Evolutionary conservation across 2,113 vertebrate genomes (phyloP).

Genomic region (Cyphomyrus plagiostoma): DNA sequence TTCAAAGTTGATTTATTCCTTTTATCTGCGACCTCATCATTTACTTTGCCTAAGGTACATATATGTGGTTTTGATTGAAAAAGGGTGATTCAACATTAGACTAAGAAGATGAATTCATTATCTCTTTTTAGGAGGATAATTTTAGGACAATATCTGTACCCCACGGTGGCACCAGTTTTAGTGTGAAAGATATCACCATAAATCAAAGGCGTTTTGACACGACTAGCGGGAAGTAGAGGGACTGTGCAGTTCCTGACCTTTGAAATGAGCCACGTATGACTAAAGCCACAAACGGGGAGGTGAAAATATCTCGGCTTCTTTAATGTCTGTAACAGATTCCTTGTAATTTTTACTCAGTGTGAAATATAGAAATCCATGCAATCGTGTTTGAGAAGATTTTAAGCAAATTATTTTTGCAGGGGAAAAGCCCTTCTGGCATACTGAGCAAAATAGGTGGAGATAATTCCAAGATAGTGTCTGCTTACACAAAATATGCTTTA

Average conservation of each 20-base stretch:
- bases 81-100: not conserved
- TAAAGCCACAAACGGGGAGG: not conserved
- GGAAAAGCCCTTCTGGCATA: conserved; percentile 10
- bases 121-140: not conserved
- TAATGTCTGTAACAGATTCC: conserved; percentile 26
- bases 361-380: conserved; percentile 20
- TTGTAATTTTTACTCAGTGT: conserved; percentile 7
- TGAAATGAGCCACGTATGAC: not conserved
- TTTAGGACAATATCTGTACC: not conserved
- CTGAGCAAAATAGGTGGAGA: not conserved
- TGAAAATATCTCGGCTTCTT: conserved; percentile 22
- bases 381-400: conserved; percentile 15
- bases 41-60: not conserved
- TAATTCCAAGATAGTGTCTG: not conserved
- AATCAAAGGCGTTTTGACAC: not conserved
- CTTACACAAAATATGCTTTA: not conserved
- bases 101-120: not conserved
- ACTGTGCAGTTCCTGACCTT: not conserved
- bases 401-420: conserved; percentile 23
- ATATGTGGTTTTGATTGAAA: not conserved
- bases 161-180: not conserved
- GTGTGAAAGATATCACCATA: not conserved
- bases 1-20: not conserved
- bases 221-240: not conserved
- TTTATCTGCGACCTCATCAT: not conserved